Percentiles rank a stretch among this genome's conserved stretches.
phyloP scores from a whole-genome alignment of 2,888 invertebrate species.

The Drosophila macrospina region DNA sequence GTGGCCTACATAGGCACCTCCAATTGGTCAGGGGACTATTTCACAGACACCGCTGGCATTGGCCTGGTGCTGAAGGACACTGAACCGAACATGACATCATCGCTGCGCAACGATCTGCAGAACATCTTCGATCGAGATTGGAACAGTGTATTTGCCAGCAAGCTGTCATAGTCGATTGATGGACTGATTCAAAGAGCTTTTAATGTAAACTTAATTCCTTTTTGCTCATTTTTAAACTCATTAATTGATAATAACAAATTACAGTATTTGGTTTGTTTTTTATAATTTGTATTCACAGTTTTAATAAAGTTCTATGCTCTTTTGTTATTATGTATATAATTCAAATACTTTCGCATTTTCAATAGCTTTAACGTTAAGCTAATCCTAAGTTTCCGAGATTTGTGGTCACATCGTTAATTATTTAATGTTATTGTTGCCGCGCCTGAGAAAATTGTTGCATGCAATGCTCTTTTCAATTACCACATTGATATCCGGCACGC shows the following conservation, averaged over 20 bases:
- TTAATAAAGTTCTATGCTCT: constrained; percentile 45
- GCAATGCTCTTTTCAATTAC: constrained; percentile 76
- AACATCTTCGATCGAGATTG: constrained; percentile 95
- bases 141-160: constrained; percentile 91
- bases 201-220: constrained; percentile 1
- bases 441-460: constrained; percentile 64
- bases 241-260: background rate
- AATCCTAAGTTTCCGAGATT: constrained; percentile 26
- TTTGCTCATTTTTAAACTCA: background rate
- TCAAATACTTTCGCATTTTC: constrained; percentile 57
- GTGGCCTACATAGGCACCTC: constrained; percentile 98
- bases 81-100: constrained; percentile 84
- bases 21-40: constrained; percentile 99
- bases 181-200: constrained; percentile 2
- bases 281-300: constrained; percentile 28
- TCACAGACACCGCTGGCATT: constrained; percentile 95
- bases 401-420: constrained; percentile 17
- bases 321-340: constrained; percentile 53
- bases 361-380: constrained; percentile 52
- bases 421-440: constrained; percentile 52
- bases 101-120: constrained; percentile 91
- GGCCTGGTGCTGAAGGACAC: constrained; percentile 88
- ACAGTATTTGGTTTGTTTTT: constrained; percentile 26
- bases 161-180: background rate
- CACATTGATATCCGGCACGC: constrained; percentile 77